Percentiles rank a stretch among this genome's conserved stretches.
Evolutionary conservation across 2,113 vertebrate genomes (phyloP).

Genomic region (Panthera uncia): DNA sequence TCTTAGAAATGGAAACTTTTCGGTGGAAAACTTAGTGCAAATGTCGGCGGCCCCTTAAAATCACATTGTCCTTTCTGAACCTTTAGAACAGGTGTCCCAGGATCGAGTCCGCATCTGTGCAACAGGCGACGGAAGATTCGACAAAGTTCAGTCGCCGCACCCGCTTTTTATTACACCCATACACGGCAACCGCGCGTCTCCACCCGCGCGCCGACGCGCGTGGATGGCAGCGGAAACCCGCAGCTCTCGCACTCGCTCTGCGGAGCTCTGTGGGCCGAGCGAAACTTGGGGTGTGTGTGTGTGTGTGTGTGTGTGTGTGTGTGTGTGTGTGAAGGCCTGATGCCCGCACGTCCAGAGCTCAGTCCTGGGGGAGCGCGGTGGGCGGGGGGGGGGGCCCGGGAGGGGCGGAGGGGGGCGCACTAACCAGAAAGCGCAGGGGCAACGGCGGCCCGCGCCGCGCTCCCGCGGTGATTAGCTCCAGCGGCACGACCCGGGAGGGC

Average conservation of each 20-base stretch:
- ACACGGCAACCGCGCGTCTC: not conserved
- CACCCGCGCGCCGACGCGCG: not conserved
- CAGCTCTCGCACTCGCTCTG: not conserved
- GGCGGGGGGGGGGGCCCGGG: not conserved
- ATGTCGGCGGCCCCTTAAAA: not conserved
- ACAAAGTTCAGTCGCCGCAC: not conserved
- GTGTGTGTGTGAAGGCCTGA: not conserved
- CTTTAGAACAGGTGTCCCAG: not conserved
- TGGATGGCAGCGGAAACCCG: not conserved
- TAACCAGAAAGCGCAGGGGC: not conserved
- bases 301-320: not conserved
- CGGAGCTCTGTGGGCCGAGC: not conserved
- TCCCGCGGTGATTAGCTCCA: conserved; percentile 33
- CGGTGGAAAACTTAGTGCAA: not conserved
- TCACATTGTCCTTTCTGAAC: not conserved
- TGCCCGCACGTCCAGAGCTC: not conserved
- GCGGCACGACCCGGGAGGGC: conserved; percentile 63
- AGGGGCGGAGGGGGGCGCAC: not conserved
- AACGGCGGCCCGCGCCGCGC: not conserved
- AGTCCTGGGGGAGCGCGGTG: not conserved
- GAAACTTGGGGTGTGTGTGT: not conserved
- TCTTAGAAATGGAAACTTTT: not conserved
- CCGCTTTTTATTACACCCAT: not conserved
- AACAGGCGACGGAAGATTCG: not conserved
- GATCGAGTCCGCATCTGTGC: not conserved